Base-by-base conservation (phyloP, 2,113 vertebrate genomes). In the Paratilapia polleni region DNA sequence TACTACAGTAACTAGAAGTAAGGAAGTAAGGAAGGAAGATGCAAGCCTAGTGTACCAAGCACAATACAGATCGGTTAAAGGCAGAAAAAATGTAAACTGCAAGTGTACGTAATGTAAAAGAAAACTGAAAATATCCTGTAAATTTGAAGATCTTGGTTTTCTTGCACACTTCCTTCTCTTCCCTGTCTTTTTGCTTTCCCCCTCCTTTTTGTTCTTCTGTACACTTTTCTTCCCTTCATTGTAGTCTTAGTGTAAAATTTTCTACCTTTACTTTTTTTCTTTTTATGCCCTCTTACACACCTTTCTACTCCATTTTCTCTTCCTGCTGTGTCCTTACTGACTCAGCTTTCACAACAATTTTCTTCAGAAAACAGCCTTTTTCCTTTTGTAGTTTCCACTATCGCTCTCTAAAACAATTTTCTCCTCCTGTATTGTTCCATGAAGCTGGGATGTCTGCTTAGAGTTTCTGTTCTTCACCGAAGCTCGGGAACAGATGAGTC, bases 401-500 rank as follows among this genome's bases (percentile, higher is more conserved):
- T 80, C 26, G 17, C 49, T 2, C 19, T 77, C 54, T 20, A 77
- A 86, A 87, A 81, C 74, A 15, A 34, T 84, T 86, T 80, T 11
- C 78, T 75, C 47, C 62, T 70, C 61, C 61, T 5, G 77, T 66
- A 41, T 86, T 84, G 83, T 78, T 80, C 13, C 20, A 8, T 2
- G 58, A 88, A 82, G 76, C 17, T 19, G 41, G 19, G 47, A 24
- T 70, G 54, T 92, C 85, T 88, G 80, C 76, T 78, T 2, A 2
- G 78, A 84, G 62, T 78, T 85, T 4, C 60, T 75, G 82, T 20
- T 80, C 14, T 57, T 86, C 66, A 15, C 64, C 47, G 80, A 81
- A 49, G 66, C 89, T 79, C 38, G 1, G 76, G 89, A 87, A 90
- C 89, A 49, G 64, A 86, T 20, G 75, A 89, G 49, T 87, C 89